Percentiles rank a stretch among this genome's conserved stretches.
These are phyloP conservation scores for Linnaemya tessellans DNA, from an alignment of 2,888 invertebrate genomes.

Conservation along the genomic window DNA sequence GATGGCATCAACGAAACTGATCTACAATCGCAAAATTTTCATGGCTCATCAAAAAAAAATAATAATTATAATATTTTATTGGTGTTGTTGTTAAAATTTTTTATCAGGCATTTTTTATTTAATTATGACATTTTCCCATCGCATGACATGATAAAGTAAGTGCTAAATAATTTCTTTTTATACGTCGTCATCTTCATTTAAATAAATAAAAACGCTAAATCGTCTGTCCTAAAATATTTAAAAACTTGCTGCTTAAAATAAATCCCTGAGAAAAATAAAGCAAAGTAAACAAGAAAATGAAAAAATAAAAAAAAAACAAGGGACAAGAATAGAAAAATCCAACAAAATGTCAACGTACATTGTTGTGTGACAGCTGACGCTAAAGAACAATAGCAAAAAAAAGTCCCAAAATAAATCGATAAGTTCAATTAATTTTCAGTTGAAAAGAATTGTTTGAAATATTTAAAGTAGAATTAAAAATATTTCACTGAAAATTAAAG, in stretches of 20 bases:
- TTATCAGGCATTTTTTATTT: no score
- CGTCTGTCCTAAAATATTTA: background rate
- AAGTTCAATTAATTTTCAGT: slow-evolving; percentile 33
- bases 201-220: background rate
- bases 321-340: slow-evolving; percentile 22
- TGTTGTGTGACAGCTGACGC: slow-evolving; percentile 36
- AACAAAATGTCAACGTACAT: slow-evolving; percentile 50
- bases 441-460: slow-evolving; percentile 18
- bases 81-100: no score
- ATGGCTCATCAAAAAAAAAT: no score
- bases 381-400: slow-evolving; percentile 3
- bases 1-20: no score
- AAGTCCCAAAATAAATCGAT: slow-evolving; percentile 48
- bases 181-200: background rate
- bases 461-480: slow-evolving; percentile 15
- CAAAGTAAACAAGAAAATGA: slow-evolving; percentile 5
- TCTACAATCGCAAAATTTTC: no score
- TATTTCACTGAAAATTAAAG: background rate
- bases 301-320: slow-evolving; percentile 19
- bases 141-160: background rate
- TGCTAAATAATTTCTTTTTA: background rate
- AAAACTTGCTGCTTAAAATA: slow-evolving; percentile 27
- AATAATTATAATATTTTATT: no score
- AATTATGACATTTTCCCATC: background rate
- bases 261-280: slow-evolving; percentile 11